phyloP scores from a whole-genome alignment of 35 echinoderm and acorn worm genomes.

The Patiria miniata region DNA sequence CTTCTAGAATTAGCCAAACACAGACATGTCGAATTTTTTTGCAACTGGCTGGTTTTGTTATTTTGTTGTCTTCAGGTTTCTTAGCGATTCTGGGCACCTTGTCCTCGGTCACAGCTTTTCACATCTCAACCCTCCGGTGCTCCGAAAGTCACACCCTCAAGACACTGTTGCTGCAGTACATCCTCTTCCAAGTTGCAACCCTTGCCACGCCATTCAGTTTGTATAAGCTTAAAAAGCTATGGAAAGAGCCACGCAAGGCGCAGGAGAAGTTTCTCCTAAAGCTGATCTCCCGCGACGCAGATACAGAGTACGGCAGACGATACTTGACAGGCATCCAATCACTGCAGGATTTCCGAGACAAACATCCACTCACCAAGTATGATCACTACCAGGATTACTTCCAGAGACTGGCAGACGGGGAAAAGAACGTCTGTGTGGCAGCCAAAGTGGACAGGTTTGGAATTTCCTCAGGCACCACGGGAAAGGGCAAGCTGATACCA shows the following conservation, averaged over 20 bases:
- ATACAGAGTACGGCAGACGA: conserved; percentile 66
- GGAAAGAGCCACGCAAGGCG: conserved; percentile 4
- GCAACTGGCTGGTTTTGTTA: too few species aligned
- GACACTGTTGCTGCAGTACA: not conserved
- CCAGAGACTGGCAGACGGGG: conserved; percentile 54
- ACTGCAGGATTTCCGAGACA: conserved; percentile 41
- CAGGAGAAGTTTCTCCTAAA: conserved; percentile 49
- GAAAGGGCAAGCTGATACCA: conserved; percentile 59
- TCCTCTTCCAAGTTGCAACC: not conserved
- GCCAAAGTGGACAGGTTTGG: conserved; percentile 10
- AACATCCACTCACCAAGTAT: conserved; percentile 67
- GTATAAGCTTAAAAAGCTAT: not conserved
- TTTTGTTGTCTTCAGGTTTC: not conserved
- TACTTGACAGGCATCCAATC: conserved; percentile 48
- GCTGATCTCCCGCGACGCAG: conserved; percentile 35
- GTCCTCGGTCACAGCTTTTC: not conserved
- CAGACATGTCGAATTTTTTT: too few species aligned
- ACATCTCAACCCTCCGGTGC: not conserved
- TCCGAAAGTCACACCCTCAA: not conserved
- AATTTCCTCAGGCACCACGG: conserved; percentile 58
- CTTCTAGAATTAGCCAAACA: too few species aligned
- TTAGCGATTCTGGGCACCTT: not conserved
- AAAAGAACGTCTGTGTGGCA: conserved; percentile 58
- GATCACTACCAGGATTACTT: conserved; percentile 69
- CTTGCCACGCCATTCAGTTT: not conserved